Evolutionary conservation across 2,888 invertebrate species (phyloP), one percentile per base, ranked within the genome.

Genomic region (Sesia bembeciformis): DNA sequence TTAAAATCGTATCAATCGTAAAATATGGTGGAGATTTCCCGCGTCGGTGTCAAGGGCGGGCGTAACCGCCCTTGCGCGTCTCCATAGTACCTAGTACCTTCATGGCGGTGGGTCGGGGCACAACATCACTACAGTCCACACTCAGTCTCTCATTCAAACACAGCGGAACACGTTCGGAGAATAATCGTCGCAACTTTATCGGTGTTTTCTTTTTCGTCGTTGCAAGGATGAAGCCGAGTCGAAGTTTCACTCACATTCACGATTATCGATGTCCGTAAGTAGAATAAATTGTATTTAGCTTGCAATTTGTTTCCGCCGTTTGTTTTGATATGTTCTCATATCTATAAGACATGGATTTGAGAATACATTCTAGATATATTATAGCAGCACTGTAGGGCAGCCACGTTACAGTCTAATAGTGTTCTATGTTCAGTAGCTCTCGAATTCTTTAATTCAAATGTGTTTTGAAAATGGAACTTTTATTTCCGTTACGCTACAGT

Each of bases 261-360:
- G 81, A 81, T 53, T 51, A 77, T 40, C 66, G 76, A 3, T 81
- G 81, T 53, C 70, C 69, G 81, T 80, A 68, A 78, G 80, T 78
- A 46, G 8, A 4, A 52, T 23, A 6, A 41, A 38, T 6, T 5
- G 23, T 23, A 23, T 1, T 23, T 23, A 23, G 1, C 23, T 23
- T 23, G 23, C 23, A n/a, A n/a, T n/a, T n/a, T n/a, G n/a, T 23
- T 23, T 23, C 23, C 23, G 23, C 23, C 23, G 23, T 23, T 23
- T 23, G 23, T 23, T 23, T 23, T 23, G 23, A 23, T 23, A 23
- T 23, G 23, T 23, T 23, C 23, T 23, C 23, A 23, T 1, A 23
- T 23, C 23, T 23, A 23, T 23, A 23, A 23, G 23, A 23, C 23
- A 23, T 23, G 1, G n/a, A n/a, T n/a, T n/a, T n/a, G n/a, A n/a